Percentiles rank a stretch among this genome's conserved stretches.
Conservation (phyloP, 2,797 vertebrate species). For the Eulemur coronatus region DNA sequence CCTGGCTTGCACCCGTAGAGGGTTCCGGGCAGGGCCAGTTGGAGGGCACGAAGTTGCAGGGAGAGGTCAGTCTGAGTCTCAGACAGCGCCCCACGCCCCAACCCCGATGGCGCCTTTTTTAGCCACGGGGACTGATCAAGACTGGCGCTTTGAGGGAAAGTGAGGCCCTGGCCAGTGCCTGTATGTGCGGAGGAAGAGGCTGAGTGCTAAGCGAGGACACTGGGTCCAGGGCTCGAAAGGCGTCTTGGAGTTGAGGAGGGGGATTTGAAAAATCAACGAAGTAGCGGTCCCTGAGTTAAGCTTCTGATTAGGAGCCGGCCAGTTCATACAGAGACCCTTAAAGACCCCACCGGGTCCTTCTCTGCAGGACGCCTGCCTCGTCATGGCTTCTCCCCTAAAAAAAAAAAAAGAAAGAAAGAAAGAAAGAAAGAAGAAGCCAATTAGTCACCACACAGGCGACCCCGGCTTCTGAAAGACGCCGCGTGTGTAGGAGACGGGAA, state of each 20-base stretch:
- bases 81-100: neutral
- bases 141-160: slow-evolving; percentile 17
- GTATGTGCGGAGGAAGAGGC: slow-evolving; percentile 9
- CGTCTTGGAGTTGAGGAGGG: slow-evolving; percentile 20
- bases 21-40: neutral
- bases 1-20: neutral
- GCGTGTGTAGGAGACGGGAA: slow-evolving; percentile 55
- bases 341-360: slow-evolving; percentile 25
- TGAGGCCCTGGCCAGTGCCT: neutral
- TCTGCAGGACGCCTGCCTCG: slow-evolving; percentile 16
- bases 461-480: neutral
- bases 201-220: slow-evolving; percentile 2
- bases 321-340: slow-evolving; percentile 40
- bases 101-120: slow-evolving; percentile 19
- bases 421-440: neutral
- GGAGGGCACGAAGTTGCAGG: slow-evolving; percentile 64
- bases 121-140: neutral
- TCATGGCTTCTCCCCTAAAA: neutral
- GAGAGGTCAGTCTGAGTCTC: slow-evolving; percentile 45
- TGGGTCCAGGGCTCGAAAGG: neutral
- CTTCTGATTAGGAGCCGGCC: neutral
- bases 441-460: slow-evolving; percentile 26
- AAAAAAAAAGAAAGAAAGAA: neutral
- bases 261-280: slow-evolving; percentile 66
- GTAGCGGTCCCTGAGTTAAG: neutral